Evolutionary conservation across 1,140 invertebrate genomes (phyloP), one percentile per base, ranked within the genome.

Genomic region (Zaprionus lachaisei): DNA sequence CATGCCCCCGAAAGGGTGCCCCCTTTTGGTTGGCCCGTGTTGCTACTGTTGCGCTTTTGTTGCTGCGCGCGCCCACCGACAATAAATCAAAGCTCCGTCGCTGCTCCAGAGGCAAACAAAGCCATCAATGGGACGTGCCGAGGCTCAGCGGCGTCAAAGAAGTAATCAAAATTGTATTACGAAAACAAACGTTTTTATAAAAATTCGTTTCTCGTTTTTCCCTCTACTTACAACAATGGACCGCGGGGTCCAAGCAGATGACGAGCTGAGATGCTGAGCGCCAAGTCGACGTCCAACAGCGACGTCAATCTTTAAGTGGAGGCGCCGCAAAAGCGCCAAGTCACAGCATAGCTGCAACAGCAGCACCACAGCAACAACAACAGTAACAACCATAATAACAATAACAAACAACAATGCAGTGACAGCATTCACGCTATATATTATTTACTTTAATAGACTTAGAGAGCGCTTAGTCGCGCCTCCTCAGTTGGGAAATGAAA

Each of bases 131-230:
- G 80, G 73, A 73, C 62, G 65, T 62, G 63, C 56, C 28, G 65
- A 20, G 63, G 57, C 58, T 72, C 64, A 65, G 62, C 67, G 81
- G 81, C 81, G 84, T 87, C 84, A 80, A 84, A 89, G 84, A 89
- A 89, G 84, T 79, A 89, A 89, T 89, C 84, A 89, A 89, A 89
- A 89, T 90, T 89, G 84, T 89, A 89, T 89, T 89, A 89, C 84
- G 84, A 89, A 89, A 89, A 89, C 84, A 89, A 89, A 81, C 85
- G 84, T 90, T 90, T 89, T 87, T 89, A 79, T 84, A 83, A 67
- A 69, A 70, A 69, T 81, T 80, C 54, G 47, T 72, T 69, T 75
- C 47, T 63, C 51, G 66, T 47, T 54, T 62, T 72, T 74, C 68
- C 80, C 70, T 70, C 70, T 70, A 71, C 72, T 58, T 71, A 71